Evolutionary conservation across 2,888 invertebrate genomes (phyloP).

Genomic region (Liodrosophila aerea): DNA sequence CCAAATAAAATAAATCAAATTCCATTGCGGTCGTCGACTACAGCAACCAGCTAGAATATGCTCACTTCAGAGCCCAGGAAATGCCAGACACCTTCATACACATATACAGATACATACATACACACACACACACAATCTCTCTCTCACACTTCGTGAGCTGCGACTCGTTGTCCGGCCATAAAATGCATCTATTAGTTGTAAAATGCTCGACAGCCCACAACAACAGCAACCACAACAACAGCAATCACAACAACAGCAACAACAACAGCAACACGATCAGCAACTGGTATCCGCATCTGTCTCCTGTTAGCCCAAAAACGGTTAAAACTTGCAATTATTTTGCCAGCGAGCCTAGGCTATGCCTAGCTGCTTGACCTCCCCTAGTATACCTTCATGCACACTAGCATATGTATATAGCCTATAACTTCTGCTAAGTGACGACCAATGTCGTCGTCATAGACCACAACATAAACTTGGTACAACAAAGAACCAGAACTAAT

Average conservation of each 20-base stretch:
- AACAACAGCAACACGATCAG: constrained; percentile 3
- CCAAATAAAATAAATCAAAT: constrained; percentile 79
- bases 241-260: constrained; percentile 9
- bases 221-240: constrained; percentile 10
- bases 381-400: constrained; percentile 10
- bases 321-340: constrained; percentile 61
- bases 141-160: not conserved
- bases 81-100: constrained; percentile 51
- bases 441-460: constrained; percentile 61
- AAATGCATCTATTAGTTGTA: constrained; percentile 59
- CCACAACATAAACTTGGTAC: constrained; percentile 53
- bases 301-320: constrained; percentile 37
- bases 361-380: constrained; percentile 21
- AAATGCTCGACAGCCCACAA: constrained; percentile 16
- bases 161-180: constrained; percentile 24
- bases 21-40: constrained; percentile 75
- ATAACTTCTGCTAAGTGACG: constrained; percentile 42
- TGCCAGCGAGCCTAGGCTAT: constrained; percentile 11
- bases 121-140: not conserved
- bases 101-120: no score
- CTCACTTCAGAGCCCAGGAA: constrained; percentile 28
- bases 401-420: not conserved
- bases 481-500: constrained; percentile 38
- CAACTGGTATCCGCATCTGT: constrained; percentile 44
- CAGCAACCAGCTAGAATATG: constrained; percentile 13